These are phyloP conservation scores for Parus major DNA, from an alignment of 2,113 vertebrate species.

Conservation along the genomic window DNA sequence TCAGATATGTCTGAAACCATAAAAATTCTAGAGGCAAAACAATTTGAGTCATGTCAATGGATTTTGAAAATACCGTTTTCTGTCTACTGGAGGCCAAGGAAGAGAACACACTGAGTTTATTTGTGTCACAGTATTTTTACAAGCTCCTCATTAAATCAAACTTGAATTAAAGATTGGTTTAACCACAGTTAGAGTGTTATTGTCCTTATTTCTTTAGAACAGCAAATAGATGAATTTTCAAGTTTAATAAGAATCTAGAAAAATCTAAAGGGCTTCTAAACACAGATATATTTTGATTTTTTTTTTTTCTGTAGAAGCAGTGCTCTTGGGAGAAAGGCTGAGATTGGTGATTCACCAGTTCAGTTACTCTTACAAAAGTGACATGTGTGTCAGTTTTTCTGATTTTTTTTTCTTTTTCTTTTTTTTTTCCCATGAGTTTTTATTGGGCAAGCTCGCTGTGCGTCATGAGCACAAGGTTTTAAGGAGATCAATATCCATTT, in stretches of 20 bases:
- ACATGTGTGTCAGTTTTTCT: background rate
- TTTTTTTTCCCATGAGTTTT: background rate
- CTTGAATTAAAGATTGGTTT: background rate
- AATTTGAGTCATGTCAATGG: constrained; percentile 10
- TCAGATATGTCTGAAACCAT: constrained; percentile 23
- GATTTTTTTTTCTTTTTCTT: background rate
- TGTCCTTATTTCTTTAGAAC: background rate
- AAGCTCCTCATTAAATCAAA: background rate
- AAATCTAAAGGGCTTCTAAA: background rate
- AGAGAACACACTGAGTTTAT: background rate
- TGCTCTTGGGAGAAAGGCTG: background rate
- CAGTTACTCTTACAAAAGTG: background rate
- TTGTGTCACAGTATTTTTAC: background rate
- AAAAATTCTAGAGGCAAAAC: constrained; percentile 12
- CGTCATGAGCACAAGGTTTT: background rate
- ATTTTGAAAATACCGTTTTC: constrained; percentile 41
- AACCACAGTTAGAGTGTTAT: background rate
- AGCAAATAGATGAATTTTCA: background rate
- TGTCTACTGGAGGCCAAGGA: background rate
- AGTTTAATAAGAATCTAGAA: background rate
- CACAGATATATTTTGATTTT: background rate
- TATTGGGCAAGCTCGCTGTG: background rate
- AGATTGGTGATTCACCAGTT: background rate
- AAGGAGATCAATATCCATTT: background rate
- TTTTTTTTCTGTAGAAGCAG: background rate